Evolutionary conservation across 2,113 vertebrate species (phyloP).

Genomic region (Rhipidura dahli): DNA sequence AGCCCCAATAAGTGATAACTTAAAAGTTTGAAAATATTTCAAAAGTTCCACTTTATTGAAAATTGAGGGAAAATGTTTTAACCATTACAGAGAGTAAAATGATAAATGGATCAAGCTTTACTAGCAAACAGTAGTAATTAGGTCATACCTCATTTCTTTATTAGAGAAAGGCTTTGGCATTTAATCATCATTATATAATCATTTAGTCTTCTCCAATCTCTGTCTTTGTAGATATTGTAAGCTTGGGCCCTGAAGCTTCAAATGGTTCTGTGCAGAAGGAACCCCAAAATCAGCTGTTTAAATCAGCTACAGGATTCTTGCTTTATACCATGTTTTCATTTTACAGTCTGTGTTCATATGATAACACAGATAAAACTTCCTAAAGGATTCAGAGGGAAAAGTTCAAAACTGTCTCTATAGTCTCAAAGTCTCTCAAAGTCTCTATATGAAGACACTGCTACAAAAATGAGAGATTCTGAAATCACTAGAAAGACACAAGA

Average conservation of each 20-base stretch:
- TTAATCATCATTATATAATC: constrained; percentile 73
- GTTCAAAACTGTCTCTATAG: constrained; percentile 17
- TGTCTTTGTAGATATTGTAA: not conserved
- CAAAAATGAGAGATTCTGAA: not conserved
- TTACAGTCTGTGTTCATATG: not conserved
- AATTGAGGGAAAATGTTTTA: not conserved
- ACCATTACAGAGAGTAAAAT: constrained; percentile 48
- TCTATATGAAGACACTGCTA: not conserved
- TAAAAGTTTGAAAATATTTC: constrained; percentile 7
- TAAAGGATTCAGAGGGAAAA: not conserved
- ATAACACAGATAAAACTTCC: constrained; percentile 28
- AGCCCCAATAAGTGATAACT: not conserved
- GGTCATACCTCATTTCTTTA: constrained; percentile 74
- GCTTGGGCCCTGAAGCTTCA: not conserved
- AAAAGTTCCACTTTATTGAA: constrained; percentile 50
- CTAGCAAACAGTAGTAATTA: constrained; percentile 71
- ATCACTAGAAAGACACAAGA: constrained; percentile 26
- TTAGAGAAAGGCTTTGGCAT: constrained; percentile 60
- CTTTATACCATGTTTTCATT: not conserved
- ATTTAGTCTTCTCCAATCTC: constrained; percentile 56
- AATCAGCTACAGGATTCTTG: not conserved
- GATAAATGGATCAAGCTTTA: constrained; percentile 74
- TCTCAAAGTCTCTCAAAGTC: no score
- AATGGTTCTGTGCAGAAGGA: not conserved
- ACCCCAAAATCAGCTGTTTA: not conserved